These are phyloP conservation scores for Platysternon megacephalum DNA, from an alignment of 2,113 vertebrate genomes.

Conservation along the genomic window DNA sequence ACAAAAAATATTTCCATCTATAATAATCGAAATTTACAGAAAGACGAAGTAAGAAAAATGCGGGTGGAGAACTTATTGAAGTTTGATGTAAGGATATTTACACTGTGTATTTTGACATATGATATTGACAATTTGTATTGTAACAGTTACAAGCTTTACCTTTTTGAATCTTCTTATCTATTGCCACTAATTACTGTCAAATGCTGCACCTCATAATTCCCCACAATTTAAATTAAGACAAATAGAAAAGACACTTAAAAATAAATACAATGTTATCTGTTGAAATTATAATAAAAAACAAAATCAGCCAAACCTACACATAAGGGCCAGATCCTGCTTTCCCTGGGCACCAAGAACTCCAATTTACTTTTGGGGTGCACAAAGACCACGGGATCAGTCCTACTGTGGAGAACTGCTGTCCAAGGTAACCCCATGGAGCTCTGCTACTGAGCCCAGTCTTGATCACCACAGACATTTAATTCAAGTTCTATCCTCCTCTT, in stretches of 20 bases:
- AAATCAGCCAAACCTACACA: background rate
- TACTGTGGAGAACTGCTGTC: background rate
- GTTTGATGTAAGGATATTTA: background rate
- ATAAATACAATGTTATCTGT: background rate
- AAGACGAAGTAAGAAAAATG: background rate
- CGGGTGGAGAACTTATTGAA: background rate
- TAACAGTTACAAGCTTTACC: background rate
- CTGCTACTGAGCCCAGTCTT: background rate
- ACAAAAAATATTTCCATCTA: background rate
- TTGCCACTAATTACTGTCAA: background rate
- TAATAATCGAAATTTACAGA: background rate
- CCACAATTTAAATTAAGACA: background rate
- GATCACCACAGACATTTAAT: background rate
- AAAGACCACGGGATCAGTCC: background rate
- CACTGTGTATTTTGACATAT: background rate
- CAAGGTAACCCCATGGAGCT: background rate
- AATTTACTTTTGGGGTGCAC: background rate
- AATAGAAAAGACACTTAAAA: background rate
- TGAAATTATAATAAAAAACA: background rate
- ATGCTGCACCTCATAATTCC: background rate
- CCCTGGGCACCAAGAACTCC: background rate
- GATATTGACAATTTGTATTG: background rate
- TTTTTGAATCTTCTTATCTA: background rate
- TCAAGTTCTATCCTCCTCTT: background rate
- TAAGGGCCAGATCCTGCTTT: background rate